These are phyloP conservation scores for Hippocampus comes DNA, from an alignment of 2,113 vertebrate genomes.

Conservation along the genomic window DNA sequence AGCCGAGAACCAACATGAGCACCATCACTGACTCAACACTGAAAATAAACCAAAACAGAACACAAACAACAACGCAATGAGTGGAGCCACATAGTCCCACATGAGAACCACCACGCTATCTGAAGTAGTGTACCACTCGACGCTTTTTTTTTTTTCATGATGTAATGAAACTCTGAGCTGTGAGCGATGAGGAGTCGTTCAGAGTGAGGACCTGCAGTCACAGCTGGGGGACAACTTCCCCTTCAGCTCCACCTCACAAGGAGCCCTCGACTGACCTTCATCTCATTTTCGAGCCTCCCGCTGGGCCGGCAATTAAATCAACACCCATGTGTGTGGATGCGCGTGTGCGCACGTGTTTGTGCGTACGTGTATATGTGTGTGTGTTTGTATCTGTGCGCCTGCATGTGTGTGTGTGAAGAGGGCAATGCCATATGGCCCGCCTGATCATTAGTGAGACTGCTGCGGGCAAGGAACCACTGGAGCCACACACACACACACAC, in stretches of 20 bases:
- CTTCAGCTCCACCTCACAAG: conserved; percentile 38
- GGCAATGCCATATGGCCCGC: conserved; percentile 64
- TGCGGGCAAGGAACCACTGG: conserved; percentile 59
- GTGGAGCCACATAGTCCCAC: too few species aligned
- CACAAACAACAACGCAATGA: too few species aligned
- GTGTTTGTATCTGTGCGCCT: conserved; percentile 14
- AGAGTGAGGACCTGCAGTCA: conserved; percentile 46
- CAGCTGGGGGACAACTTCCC: conserved; percentile 40
- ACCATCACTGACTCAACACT: too few species aligned
- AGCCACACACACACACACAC: conserved; percentile 47
- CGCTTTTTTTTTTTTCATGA: conserved; percentile 7
- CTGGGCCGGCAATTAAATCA: conserved; percentile 57
- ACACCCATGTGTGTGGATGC: conserved; percentile 17
- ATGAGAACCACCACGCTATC: neutral
- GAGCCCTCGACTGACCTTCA: conserved; percentile 56
- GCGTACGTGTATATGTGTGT: conserved; percentile 25
- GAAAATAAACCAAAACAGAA: too few species aligned
- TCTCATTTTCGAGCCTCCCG: conserved; percentile 54
- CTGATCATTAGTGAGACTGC: conserved; percentile 70
- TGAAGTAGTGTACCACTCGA: neutral
- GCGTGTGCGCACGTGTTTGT: conserved; percentile 24
- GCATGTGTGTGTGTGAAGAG: conserved; percentile 25
- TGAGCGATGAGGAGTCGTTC: conserved; percentile 39
- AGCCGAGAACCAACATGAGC: too few species aligned
- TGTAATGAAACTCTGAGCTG: conserved; percentile 27